These are phyloP conservation scores for Microctenopoma stevenorrisi DNA, from an alignment of 2,797 vertebrate species.

Conservation along the genomic window DNA sequence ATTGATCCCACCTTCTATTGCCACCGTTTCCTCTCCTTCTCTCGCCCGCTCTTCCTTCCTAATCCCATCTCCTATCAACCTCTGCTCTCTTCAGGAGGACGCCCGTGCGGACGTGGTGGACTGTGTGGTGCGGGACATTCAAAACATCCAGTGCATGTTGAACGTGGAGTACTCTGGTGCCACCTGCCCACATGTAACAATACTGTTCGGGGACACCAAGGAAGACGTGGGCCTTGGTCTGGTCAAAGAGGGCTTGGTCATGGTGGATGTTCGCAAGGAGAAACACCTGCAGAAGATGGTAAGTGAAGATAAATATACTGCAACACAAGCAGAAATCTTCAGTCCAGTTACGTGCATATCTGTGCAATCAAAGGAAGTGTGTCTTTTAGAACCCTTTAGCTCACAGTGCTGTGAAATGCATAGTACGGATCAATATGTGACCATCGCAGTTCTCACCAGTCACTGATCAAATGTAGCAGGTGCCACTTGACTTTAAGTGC, in stretches of 20 bases:
- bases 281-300: conserved; percentile 96
- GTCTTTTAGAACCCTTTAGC: background rate
- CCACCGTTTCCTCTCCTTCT: background rate
- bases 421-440: conserved; percentile 33
- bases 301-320: conserved; percentile 27
- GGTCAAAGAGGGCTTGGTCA: conserved; percentile 95
- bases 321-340: background rate
- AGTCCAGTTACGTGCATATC: background rate
- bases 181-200: conserved; percentile 89
- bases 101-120: conserved; percentile 93
- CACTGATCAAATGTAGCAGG: conserved; percentile 10
- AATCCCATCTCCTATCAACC: background rate
- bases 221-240: conserved; percentile 93
- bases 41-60: background rate
- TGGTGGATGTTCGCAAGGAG: conserved; percentile 96
- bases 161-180: conserved; percentile 91
- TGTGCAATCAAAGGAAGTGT: no score
- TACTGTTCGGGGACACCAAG: conserved; percentile 94
- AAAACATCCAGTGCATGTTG: conserved; percentile 95
- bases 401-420: background rate
- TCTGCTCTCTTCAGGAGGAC: conserved; percentile 84
- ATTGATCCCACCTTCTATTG: conserved; percentile 2
- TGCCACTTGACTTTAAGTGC: conserved; percentile 9
- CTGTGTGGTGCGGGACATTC: conserved; percentile 94
- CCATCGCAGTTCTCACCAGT: background rate